A percentile compares a stretch with the other conserved stretches of the same genome.
phyloP scores from a whole-genome alignment of 2,888 invertebrate species.

The Patella depressa region DNA sequence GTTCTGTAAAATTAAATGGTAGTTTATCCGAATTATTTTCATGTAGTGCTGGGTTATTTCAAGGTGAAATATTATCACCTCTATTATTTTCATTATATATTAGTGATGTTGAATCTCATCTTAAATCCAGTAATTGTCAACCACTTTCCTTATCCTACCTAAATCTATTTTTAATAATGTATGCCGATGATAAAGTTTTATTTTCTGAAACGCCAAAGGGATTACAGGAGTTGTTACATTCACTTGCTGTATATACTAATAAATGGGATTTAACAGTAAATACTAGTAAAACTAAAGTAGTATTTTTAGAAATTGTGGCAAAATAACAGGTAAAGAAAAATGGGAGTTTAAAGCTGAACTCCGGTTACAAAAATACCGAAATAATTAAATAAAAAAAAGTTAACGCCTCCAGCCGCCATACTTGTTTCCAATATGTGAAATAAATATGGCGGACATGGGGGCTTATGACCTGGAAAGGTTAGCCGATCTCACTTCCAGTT shows the following conservation, averaged over 20 bases:
- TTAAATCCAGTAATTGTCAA: neutral
- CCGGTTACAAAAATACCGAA: no score
- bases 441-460: no score
- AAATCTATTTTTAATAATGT: neutral
- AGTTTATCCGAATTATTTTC: neutral
- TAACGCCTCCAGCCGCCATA: no score
- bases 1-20: no score
- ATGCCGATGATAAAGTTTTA: constrained; percentile 2
- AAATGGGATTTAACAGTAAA: neutral
- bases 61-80: constrained; percentile 5
- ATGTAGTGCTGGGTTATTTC: constrained; percentile 1
- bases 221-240: neutral
- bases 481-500: no score
- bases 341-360: no score
- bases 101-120: constrained; percentile 6
- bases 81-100: constrained; percentile 1
- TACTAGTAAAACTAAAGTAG: constrained; percentile 1
- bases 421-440: no score
- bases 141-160: neutral
- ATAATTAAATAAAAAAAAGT: no score
- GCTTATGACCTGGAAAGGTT: no score
- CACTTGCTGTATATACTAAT: neutral
- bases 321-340: neutral
- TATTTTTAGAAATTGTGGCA: neutral
- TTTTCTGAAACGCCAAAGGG: neutral